phyloP scores from a whole-genome alignment of 1,140 invertebrate species.

The Lanistes nyassanus region DNA sequence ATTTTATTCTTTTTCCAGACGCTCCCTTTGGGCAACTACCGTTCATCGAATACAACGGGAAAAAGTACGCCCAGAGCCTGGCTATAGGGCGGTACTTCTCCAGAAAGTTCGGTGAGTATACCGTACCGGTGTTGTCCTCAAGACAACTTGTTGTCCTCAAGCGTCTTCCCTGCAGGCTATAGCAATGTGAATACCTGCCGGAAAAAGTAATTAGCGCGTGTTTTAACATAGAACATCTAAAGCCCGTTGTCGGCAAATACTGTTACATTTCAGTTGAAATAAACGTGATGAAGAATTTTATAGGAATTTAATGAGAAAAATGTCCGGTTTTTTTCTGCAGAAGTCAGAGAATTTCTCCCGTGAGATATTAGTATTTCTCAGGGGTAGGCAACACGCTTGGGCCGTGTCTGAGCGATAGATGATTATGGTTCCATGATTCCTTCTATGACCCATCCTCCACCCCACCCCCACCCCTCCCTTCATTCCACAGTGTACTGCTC shows the following conservation, averaged over 20 bases:
- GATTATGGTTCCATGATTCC: too few species aligned
- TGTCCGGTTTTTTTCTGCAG: too few species aligned
- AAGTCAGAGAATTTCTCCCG: too few species aligned
- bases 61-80: constrained; percentile 74
- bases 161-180: not conserved
- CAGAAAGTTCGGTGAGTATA: constrained; percentile 70
- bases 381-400: too few species aligned
- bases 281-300: not conserved
- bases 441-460: too few species aligned
- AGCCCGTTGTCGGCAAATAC: not conserved
- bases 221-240: not conserved
- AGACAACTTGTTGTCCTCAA: not conserved
- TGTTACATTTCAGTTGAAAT: not conserved
- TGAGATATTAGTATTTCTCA: too few species aligned
- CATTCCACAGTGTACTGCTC: too few species aligned
- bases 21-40: constrained; percentile 74
- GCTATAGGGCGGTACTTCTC: constrained; percentile 81
- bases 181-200: not conserved
- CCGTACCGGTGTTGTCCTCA: not conserved
- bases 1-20: constrained; percentile 16
- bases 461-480: too few species aligned
- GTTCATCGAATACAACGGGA: constrained; percentile 78
- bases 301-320: not conserved
- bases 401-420: too few species aligned
- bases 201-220: not conserved